Evolutionary conservation across 2,113 vertebrate genomes (phyloP).

Genomic region (Rhinopomastus cyanomelas): DNA sequence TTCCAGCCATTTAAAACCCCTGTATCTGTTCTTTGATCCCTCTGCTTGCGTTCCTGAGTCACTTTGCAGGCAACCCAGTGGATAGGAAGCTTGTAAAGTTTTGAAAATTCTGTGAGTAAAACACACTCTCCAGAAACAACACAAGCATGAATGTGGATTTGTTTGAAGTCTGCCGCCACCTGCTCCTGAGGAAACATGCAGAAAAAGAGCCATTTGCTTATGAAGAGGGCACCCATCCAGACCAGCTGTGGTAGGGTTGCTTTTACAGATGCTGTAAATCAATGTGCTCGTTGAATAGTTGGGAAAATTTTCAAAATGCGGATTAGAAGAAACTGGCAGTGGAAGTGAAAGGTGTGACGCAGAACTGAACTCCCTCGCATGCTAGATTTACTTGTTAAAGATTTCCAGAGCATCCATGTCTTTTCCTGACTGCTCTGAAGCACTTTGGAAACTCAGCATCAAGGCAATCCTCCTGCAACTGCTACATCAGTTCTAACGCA

Average conservation of each 20-base stretch:
- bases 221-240: neutral
- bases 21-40: conserved; percentile 29
- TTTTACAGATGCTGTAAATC: neutral
- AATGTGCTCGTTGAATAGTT: neutral
- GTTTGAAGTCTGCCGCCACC: neutral
- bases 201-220: neutral
- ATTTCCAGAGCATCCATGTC: neutral
- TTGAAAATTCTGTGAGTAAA: conserved; percentile 20
- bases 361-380: neutral
- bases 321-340: neutral
- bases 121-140: neutral
- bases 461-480: neutral
- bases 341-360: neutral
- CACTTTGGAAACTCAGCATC: neutral
- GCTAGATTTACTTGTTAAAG: neutral
- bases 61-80: neutral
- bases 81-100: neutral
- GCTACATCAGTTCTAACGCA: neutral
- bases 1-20: neutral
- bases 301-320: neutral
- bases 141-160: neutral
- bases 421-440: neutral
- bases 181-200: neutral
- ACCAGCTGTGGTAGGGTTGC: neutral
- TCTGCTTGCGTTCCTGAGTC: conserved; percentile 45